Base-by-base conservation (phyloP, 2,797 vertebrate species). In the Amblyraja radiata region DNA sequence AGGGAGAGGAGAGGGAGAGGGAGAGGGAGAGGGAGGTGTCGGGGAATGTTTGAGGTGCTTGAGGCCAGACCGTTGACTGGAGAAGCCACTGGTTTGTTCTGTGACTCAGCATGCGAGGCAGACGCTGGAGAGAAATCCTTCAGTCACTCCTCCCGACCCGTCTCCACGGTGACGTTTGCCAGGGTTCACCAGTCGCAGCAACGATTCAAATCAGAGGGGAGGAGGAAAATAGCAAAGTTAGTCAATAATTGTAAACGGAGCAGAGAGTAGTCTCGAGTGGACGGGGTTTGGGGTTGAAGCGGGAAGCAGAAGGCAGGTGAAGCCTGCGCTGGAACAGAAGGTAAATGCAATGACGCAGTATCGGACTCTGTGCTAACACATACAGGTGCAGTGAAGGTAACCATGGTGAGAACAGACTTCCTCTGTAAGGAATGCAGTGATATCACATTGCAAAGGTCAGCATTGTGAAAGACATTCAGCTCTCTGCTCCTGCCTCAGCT, bases 401-500 rank as follows among this genome's bases (percentile, higher is more conserved):
- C 65, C 65, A 91, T 71, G 68, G 90, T 11, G 36, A 74, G 39
- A 28, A 23, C 90, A 28, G 65, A 7, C 23, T 91, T 46, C 68
- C 88, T 54, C 95, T 97, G 96, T 96, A 95, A 96, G 96, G 95
- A 95, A 94, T 95, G 93, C 94, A 93, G 95, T 95, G 95, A 95
- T 96, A 96, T 97, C 95, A 93, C 95, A 94, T 97, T 97, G 96
- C 96, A 97, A 97, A 97, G 97, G 97, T 97, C 97, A 97, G 96
- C 93, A 94, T 95, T 93, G 93, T 93, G 91, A 79, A 93, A 94
- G 93, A 93, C 83, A 93, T 93, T 90, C 91, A 90, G 77, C 23
- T 61, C 58, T 71, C 73, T 36, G 13, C 36, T 91, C 18, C 68
- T 11, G 61, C 65, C 28, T 68, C 94, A 93, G 74, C 93, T 93